Evolutionary conservation across 2,797 vertebrate species (phyloP).

Genomic region (Chaetophractus vellerosus): DNA sequence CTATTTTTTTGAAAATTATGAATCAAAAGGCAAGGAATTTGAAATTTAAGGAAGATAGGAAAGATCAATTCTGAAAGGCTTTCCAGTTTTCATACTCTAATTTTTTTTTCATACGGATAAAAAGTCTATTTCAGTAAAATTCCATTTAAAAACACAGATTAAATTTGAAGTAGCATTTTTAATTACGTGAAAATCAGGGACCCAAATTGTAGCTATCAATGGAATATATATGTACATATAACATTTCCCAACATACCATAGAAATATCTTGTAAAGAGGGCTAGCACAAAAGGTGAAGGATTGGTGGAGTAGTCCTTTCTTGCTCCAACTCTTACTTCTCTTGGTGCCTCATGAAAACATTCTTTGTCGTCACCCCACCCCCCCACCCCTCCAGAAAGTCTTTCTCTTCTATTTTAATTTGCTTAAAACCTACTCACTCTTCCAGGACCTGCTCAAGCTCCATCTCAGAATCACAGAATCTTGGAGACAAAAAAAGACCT

Average conservation of each 20-base stretch:
- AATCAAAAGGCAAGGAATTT: background rate
- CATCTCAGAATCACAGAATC: background rate
- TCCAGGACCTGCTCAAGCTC: background rate
- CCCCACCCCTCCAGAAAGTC: background rate
- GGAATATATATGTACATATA: background rate
- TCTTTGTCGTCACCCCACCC: no score
- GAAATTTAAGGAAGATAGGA: conserved; percentile 35
- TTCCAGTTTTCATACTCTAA: background rate
- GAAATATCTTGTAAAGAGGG: background rate
- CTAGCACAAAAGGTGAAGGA: background rate
- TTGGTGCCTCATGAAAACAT: background rate
- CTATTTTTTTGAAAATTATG: background rate
- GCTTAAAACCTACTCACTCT: background rate
- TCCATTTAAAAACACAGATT: conserved; percentile 18
- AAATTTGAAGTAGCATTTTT: conserved; percentile 54
- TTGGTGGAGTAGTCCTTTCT: background rate
- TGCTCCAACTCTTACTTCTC: background rate
- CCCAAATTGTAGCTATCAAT: background rate
- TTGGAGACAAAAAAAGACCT: background rate
- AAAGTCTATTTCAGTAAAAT: conserved; percentile 26
- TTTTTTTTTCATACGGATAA: background rate
- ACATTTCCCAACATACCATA: background rate
- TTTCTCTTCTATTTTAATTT: conserved; percentile 8
- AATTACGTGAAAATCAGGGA: conserved; percentile 32
- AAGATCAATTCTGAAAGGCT: conserved; percentile 13